Percentiles rank a stretch among this genome's conserved stretches.
These are phyloP conservation scores for Gorsachius magnificus DNA, from an alignment of 2,797 vertebrate genomes.

Conservation along the genomic window DNA sequence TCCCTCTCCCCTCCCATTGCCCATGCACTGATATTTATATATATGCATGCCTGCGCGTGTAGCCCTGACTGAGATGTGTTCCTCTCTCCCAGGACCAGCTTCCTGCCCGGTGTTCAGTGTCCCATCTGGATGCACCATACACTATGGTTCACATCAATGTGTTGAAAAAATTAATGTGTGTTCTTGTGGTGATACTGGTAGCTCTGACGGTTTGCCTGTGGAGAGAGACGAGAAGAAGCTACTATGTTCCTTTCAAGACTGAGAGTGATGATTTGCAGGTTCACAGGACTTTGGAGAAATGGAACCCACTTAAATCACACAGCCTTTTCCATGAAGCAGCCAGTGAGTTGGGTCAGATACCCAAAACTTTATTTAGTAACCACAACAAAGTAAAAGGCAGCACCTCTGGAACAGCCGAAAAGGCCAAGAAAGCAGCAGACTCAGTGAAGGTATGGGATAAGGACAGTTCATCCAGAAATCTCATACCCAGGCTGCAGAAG, in stretches of 20 bases:
- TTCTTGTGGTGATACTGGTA: constrained; percentile 68
- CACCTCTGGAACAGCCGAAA: not conserved
- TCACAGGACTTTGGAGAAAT: constrained; percentile 28
- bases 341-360: not conserved
- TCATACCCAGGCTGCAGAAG: constrained; percentile 71
- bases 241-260: constrained; percentile 54
- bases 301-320: not conserved
- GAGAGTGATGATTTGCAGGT: constrained; percentile 12
- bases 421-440: not conserved
- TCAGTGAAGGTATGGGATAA: constrained; percentile 76
- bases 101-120: constrained; percentile 6
- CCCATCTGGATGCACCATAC: constrained; percentile 30
- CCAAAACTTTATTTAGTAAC: not conserved
- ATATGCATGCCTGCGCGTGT: not conserved
- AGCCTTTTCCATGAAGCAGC: not conserved
- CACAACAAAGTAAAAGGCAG: not conserved
- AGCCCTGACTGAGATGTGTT: constrained; percentile 7
- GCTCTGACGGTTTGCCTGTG: constrained; percentile 74
- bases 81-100: constrained; percentile 49
- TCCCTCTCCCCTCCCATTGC: not conserved
- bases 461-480: constrained; percentile 75
- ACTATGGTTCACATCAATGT: constrained; percentile 78
- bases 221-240: constrained; percentile 74
- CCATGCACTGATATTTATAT: not conserved
- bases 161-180: constrained; percentile 68